These are phyloP conservation scores for Octopus bimaculoides DNA, from an alignment of 1,140 invertebrate species.

Conservation along the genomic window DNA sequence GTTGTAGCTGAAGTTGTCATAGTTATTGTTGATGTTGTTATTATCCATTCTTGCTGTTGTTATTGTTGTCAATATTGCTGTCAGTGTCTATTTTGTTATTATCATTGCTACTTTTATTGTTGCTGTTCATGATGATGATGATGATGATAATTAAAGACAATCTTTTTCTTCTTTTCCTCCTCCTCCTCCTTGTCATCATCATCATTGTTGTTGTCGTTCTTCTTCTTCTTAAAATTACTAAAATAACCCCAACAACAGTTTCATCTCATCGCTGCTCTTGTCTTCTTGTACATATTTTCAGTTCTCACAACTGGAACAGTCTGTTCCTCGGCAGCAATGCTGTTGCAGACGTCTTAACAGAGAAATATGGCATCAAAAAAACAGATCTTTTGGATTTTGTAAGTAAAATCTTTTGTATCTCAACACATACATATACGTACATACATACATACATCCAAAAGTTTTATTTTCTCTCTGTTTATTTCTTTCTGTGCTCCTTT, in stretches of 20 bases:
- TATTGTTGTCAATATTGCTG: no score
- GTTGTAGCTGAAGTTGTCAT: no score
- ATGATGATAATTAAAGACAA: no score
- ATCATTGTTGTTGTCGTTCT: neutral
- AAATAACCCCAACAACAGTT: neutral
- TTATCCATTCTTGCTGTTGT: no score
- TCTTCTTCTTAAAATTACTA: neutral
- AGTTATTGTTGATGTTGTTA: no score
- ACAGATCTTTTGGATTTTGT: constrained; percentile 67
- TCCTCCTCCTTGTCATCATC: neutral
- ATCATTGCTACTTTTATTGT: no score
- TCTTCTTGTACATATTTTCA: constrained; percentile 29
- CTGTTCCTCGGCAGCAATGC: constrained; percentile 92
- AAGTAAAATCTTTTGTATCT: constrained; percentile 22
- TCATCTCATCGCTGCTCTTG: neutral
- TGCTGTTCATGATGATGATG: no score
- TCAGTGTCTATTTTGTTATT: no score
- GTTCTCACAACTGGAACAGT: constrained; percentile 93
- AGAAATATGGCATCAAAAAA: constrained; percentile 83
- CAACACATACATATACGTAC: neutral
- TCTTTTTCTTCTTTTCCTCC: no score
- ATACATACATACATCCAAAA: no score
- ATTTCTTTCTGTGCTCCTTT: no score
- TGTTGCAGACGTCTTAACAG: constrained; percentile 86
- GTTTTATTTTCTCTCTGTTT: no score